Base-by-base conservation (phyloP, 2,888 invertebrate genomes). In the Mesoligia furuncula region DNA sequence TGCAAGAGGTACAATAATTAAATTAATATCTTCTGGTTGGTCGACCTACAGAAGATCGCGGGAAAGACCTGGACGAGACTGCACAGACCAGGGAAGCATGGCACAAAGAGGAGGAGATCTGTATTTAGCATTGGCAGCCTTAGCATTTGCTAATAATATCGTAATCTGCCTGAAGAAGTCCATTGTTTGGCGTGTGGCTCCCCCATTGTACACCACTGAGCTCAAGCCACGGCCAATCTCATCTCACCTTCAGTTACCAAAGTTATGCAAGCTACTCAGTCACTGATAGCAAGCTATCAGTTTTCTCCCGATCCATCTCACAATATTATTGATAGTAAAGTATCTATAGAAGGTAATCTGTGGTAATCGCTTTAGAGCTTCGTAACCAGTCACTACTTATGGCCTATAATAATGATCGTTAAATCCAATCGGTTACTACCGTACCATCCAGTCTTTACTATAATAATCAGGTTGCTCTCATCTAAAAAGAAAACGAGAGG, bases 381-480 rank as follows among this genome's bases (percentile, higher is more conserved):
- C 77, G 81, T 67, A 84, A 84, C 51, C 68, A 61, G 13, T 77
- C 39, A 15, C 84, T 80, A 62, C 70, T 77, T 73, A 76, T 81
- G 70, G 81, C 31, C 67, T 51, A 73, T 83, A 84, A 83, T 83
- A 71, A 73, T 83, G 77, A 83, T 83, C 77, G 80, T 83, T 84
- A 83, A 73, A 68, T 61, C 80, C 69, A 64, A 80, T 67, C 59
- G 27, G 59, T 61, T 54, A 76, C 83, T 83, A 80, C 80, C 79
- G 75, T 62, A 75, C 75, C 62, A 54, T 77, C 62, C 68, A 71
- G 59, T 73, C 76, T 76, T 77, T 57, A 80, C 64, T 59, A 84
- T 73, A 70, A 77, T 77, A 84, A 84, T 77, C 73, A 54, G 59
- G 67, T 69, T 36, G 45, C 17, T 51, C 27, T 48, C 8, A 7